Evolutionary conservation across 2,888 invertebrate genomes (phyloP), one percentile per base, ranked within the genome.

Genomic region (Drosophila birchii): DNA sequence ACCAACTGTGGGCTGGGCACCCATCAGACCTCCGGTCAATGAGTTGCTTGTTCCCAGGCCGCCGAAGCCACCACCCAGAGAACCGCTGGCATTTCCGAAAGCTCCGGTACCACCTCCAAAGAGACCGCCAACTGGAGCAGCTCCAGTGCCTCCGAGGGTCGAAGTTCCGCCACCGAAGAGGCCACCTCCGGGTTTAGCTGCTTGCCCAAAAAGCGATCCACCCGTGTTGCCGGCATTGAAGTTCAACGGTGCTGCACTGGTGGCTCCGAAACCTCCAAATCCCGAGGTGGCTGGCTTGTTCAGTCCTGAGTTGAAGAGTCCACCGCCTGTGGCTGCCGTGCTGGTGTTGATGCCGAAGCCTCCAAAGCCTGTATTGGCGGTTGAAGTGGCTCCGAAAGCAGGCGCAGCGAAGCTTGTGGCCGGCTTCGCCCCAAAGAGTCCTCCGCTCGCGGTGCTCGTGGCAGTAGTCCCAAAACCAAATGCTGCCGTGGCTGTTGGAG

Each of bases 211-310:
- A 6, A 95, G 86, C 4, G 91, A 90, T 18, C 81, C 79, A 12
- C 88, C 89, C 0, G 88, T 79, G 20, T 80, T 78, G 9, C 91
- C 90, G 0, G 91, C 54, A 67, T 92, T 92, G 9, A 92, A 92
- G 88, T 92, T 93, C 1, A 93, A 92, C 4, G 90, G 89, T 8
- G 90, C 74, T 16, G 92, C 80, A 0, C 90, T 80, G 38, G 94
- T 92, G 16, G 92, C 92, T 2, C 93, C 93, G 81, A 95, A 95
- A 1, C 90, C 90, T 14, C 95, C 94, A 89, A 95, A 95, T 0
- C 93, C 92, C 0, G 94, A 93, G 0, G 93, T 93, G 4, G 92
- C 91, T 49, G 92, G 93, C 78, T 93, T 92, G 72, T 92, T 91
- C 44, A 93, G 68, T 56, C 88, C 79, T 14, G 90, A 88, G 67